Evolutionary conservation across 35 echinoderm and acorn worm genomes (phyloP).

Genomic region (Lytechinus pictus): DNA sequence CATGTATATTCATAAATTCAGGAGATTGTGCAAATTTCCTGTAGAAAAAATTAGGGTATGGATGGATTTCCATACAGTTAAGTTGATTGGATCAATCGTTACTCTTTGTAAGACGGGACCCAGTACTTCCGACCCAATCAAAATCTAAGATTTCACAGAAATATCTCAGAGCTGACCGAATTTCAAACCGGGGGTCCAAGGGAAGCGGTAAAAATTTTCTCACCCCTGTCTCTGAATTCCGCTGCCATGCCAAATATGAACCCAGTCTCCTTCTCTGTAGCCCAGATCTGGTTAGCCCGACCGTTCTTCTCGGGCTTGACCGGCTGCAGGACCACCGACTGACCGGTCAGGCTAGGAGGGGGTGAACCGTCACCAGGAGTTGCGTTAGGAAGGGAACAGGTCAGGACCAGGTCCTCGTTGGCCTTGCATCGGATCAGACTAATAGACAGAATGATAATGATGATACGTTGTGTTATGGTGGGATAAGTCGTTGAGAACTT

Average conservation of each 20-base stretch:
- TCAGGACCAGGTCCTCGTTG: slow-evolving; percentile 80
- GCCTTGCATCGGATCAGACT: slow-evolving; percentile 85
- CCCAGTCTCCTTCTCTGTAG: slow-evolving; percentile 83
- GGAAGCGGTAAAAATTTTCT: not conserved
- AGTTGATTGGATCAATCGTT: too few relatives aligned
- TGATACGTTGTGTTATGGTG: not conserved
- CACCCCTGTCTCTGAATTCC: slow-evolving; percentile 69
- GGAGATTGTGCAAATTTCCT: too few relatives aligned
- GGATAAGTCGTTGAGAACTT: too few relatives aligned
- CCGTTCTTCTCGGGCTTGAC: slow-evolving; percentile 70
- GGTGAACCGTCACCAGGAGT: slow-evolving; percentile 68
- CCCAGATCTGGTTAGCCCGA: slow-evolving; percentile 94
- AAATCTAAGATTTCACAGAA: too few relatives aligned
- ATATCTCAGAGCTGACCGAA: too few relatives aligned
- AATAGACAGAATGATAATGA: not conserved
- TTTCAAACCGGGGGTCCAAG: too few relatives aligned
- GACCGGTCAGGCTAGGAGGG: slow-evolving; percentile 55
- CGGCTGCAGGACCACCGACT: slow-evolving; percentile 71
- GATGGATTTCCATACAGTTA: too few relatives aligned
- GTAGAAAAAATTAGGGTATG: too few relatives aligned
- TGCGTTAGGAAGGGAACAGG: slow-evolving; percentile 70
- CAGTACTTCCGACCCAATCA: too few relatives aligned
- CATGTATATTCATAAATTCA: too few relatives aligned
- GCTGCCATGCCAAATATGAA: slow-evolving; percentile 89
- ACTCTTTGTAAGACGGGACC: too few relatives aligned